Evolutionary conservation across 1,140 invertebrate species (phyloP), one percentile per base, ranked within the genome.

Genomic region (Vanessa atalanta): DNA sequence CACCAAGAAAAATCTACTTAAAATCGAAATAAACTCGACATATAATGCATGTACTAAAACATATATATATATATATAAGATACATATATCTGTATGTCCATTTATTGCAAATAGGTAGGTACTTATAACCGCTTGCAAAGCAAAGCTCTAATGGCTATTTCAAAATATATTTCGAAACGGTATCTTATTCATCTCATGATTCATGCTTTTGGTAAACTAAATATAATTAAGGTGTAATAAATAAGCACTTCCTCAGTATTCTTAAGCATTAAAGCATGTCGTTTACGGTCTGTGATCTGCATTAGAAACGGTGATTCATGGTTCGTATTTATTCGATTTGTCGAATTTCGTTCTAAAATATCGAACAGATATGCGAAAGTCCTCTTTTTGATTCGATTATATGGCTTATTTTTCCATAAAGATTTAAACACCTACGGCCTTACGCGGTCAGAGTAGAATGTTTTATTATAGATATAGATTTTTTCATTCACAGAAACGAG

Each of bases 401-500:
- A 70, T 13, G 20, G 57, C 16, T 61, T 70, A 20, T 57, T 47
- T 47, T 63, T 16, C 57, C 8, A 15, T 15, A 23, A 9, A 60
- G 37, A 47, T 75, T 26, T 7, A 26, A 75, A 72, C n/a, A 51
- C 77, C 37, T 43, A 65, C 57, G 68, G 26, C 20, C 48, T 73
- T 79, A 75, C 70, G 84, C 80, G 80, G 83, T 83, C 82, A 85
- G 65, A 65, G 80, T 77, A 61, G 47, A 74, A 77, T 75, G 71
- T 81, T 80, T 83, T 83, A n/a, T n/a, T 87, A 71, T 82, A 72
- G 20, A n/a, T 74, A 67, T 65, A 67, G 37, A 68, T 78, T 84
- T 87, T 87, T 87, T 85, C 84, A 88, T 90, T 88, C 81, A 88
- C 82, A 83, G 79, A 82, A 79, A 64, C 63, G 68, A 72, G 51